A percentile compares a stretch with the other conserved stretches of the same genome.
phyloP scores from a whole-genome alignment of 2,888 invertebrate species.

The Aspidiotus destructor region DNA sequence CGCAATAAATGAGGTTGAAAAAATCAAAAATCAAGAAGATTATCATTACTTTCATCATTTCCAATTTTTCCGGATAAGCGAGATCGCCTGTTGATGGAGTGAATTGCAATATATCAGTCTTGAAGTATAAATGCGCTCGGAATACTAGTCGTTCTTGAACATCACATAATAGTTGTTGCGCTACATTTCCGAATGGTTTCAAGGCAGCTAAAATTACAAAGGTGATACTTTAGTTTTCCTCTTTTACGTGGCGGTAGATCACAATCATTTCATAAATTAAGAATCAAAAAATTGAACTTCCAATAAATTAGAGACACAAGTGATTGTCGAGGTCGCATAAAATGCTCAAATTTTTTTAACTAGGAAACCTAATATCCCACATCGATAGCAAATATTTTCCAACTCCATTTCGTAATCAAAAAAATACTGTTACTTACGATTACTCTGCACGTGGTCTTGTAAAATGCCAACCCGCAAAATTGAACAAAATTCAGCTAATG shows the following conservation, averaged over 20 bases:
- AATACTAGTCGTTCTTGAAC: conserved; percentile 94
- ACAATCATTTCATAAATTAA: not conserved
- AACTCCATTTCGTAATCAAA: too few species aligned
- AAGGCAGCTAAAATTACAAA: conserved; percentile 50
- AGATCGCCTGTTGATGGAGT: conserved; percentile 89
- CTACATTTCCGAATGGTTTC: conserved; percentile 63
- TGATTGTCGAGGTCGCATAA: too few species aligned
- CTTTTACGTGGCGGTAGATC: too few species aligned
- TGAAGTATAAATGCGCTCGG: conserved; percentile 85
- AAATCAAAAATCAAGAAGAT: not conserved
- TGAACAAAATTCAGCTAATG: conserved; percentile 89
- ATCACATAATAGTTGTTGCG: conserved; percentile 79
- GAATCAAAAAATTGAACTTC: not conserved
- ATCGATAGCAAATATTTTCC: too few species aligned
- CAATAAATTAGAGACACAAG: too few species aligned
- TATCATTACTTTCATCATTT: conserved; percentile 79
- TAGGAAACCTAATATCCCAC: too few species aligned
- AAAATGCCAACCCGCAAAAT: conserved; percentile 85
- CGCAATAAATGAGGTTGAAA: not conserved
- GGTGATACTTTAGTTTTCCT: too few species aligned
- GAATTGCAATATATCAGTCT: conserved; percentile 79
- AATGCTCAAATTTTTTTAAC: too few species aligned
- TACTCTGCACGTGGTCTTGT: conserved; percentile 78
- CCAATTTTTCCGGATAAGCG: conserved; percentile 93
- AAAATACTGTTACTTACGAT: conserved; percentile 49